These are phyloP conservation scores for Leucophenga maculata DNA, from an alignment of 2,888 invertebrate genomes.

Conservation along the genomic window DNA sequence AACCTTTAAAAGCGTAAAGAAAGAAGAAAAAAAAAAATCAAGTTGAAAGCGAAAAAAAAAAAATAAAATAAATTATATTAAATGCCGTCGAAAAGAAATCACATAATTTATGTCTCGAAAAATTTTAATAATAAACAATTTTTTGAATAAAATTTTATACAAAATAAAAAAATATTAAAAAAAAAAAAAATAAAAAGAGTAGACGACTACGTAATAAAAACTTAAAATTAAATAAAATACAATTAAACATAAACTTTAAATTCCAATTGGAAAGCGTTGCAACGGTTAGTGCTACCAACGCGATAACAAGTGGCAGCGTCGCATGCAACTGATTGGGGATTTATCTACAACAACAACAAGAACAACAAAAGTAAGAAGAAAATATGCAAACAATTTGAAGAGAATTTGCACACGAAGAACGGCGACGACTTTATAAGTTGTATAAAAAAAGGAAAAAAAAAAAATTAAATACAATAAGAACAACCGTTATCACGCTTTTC, in stretches of 20 bases:
- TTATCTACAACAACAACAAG: no score
- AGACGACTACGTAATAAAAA: conserved; percentile 9
- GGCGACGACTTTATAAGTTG: no score
- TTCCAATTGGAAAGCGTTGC: conserved; percentile 55
- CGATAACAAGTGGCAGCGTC: conserved; percentile 39
- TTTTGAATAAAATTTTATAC: no score
- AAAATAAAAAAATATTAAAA: background rate
- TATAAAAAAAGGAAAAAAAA: no score
- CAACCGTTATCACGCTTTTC: no score
- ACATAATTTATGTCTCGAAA: conserved; percentile 32
- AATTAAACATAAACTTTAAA: conserved; percentile 29
- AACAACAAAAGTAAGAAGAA: conserved; percentile 12
- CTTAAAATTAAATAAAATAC: background rate
- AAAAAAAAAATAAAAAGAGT: conserved; percentile 22
- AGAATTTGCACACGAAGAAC: conserved; percentile 29
- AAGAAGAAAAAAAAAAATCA: background rate
- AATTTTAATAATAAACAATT: no score
- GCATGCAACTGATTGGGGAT: conserved; percentile 15
- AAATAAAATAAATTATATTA: background rate
- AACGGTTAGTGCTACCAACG: conserved; percentile 37
- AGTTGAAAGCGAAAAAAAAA: conserved; percentile 7
- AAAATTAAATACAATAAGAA: no score
- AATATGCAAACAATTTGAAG: conserved; percentile 36
- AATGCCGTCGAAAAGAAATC: conserved; percentile 52
- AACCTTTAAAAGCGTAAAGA: conserved; percentile 27